These are phyloP conservation scores for Barbus barbus DNA, from an alignment of 2,113 vertebrate species.

Conservation along the genomic window DNA sequence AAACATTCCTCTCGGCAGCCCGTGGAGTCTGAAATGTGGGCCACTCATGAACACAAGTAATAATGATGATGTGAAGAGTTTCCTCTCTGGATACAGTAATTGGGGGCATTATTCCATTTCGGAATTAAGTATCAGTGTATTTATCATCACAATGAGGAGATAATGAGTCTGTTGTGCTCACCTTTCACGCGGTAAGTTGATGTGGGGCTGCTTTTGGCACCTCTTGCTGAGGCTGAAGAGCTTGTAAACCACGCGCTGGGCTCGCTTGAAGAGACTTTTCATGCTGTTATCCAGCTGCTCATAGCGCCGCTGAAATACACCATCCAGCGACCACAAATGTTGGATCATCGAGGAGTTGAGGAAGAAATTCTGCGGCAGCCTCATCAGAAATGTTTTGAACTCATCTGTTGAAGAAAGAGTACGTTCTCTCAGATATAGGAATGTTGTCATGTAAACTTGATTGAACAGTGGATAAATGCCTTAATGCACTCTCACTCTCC, in stretches of 20 bases:
- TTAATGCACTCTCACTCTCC: background rate
- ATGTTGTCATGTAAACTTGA: conserved; percentile 29
- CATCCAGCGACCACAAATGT: conserved; percentile 93
- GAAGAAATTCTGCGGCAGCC: conserved; percentile 90
- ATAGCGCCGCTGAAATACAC: conserved; percentile 88
- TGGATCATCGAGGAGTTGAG: conserved; percentile 90
- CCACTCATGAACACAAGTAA: conserved; percentile 45
- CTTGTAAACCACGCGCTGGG: conserved; percentile 91
- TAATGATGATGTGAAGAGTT: conserved; percentile 59
- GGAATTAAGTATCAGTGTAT: conserved; percentile 33
- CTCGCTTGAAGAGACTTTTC: conserved; percentile 85
- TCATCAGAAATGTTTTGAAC: conserved; percentile 91
- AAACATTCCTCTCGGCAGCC: conserved; percentile 49
- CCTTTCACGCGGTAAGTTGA: conserved; percentile 87
- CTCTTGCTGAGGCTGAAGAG: conserved; percentile 96
- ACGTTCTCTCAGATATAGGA: background rate
- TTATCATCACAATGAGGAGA: background rate
- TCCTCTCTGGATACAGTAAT: conserved; percentile 20
- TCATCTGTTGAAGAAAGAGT: conserved; percentile 78
- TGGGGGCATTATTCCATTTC: conserved; percentile 13
- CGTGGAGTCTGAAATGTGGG: conserved; percentile 42
- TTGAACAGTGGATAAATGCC: background rate
- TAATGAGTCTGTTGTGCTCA: conserved; percentile 68
- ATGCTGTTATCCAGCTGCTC: conserved; percentile 91
- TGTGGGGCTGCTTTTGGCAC: conserved; percentile 90